Evolutionary conservation across 2,888 invertebrate genomes (phyloP).

Genomic region (Cheilosia scutellata): DNA sequence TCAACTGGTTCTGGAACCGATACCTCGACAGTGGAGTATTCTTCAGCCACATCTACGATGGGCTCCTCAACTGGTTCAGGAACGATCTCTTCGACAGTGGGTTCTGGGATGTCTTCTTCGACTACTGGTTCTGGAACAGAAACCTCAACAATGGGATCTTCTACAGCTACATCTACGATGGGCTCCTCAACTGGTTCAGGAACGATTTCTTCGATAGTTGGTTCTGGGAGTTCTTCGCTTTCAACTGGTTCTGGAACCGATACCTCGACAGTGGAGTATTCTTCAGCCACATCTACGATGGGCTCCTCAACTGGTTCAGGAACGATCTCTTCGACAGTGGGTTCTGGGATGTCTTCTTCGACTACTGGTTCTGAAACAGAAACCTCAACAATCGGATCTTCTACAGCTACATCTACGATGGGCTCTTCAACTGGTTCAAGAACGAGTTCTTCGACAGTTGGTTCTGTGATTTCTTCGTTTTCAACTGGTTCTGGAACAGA

Average conservation of each 20-base stretch:
- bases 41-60: background rate
- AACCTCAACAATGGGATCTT: background rate
- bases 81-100: background rate
- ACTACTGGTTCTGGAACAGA: background rate
- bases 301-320: conserved; percentile 6
- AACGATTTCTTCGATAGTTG: background rate
- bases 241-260: background rate
- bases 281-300: background rate
- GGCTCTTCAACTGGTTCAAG: background rate
- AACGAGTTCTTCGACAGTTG: background rate
- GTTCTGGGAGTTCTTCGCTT: background rate
- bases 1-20: conserved; percentile 2
- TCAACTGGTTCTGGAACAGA: background rate
- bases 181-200: conserved; percentile 4
- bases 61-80: background rate
- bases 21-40: background rate
- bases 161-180: background rate
- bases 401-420: background rate
- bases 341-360: background rate
- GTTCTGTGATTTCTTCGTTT: background rate
- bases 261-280: background rate
- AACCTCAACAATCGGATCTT: background rate
- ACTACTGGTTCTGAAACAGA: background rate
- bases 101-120: background rate
- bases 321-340: background rate